Base-by-base conservation (phyloP, 2,888 invertebrate genomes). In the Mesorhabditis sp. region DNA sequence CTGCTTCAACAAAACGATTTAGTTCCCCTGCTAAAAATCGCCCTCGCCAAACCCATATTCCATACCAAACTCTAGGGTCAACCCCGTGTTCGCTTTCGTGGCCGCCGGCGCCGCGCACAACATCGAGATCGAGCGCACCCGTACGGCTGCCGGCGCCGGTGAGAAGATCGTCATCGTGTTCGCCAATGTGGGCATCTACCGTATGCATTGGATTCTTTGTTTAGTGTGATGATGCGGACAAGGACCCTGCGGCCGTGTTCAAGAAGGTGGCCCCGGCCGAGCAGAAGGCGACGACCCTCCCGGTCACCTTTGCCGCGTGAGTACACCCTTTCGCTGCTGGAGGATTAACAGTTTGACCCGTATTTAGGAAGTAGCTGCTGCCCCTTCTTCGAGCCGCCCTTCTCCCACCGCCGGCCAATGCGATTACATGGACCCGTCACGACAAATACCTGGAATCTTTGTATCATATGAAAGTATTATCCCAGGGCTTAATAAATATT, bases 31-130 rank as follows among this genome's bases (percentile, higher is more conserved):
- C 28, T 28, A 28, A 28, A 28, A 28, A 28, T 28, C 1, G 28
- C 28, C 28, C 28, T 28, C 28, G 28, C 2, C 28, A 28, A 28
- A 28, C 28, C 28, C 28, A 28, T 28, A 28, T 28, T 28, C 28
- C 28, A 28, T 28, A 28, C 28, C 28, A 28, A 28, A 28, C 28
- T 50, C n/a, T 50, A 50, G 58, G n/a, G n/a, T 50, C 58, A 10
- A 50, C 10, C 58, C 58, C 7, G 58, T 50, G 58, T 50, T 50
- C n/a, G 58, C 58, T 50, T 50, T 50, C 58, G 58, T 50, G 58
- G 58, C n/a, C 10, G 58, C 7, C n/a, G 58, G 58, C n/a, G 58
- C 58, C n/a, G n/a, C 7, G n/a, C 58, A 50, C 58, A 50, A 10
- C 58, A 50, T 50, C n/a, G 58, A 50, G 10, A n/a, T 50, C n/a